Evolutionary conservation across 2,113 vertebrate species (phyloP), one percentile per base, ranked within the genome.

Genomic region (Anseranas semipalmata): DNA sequence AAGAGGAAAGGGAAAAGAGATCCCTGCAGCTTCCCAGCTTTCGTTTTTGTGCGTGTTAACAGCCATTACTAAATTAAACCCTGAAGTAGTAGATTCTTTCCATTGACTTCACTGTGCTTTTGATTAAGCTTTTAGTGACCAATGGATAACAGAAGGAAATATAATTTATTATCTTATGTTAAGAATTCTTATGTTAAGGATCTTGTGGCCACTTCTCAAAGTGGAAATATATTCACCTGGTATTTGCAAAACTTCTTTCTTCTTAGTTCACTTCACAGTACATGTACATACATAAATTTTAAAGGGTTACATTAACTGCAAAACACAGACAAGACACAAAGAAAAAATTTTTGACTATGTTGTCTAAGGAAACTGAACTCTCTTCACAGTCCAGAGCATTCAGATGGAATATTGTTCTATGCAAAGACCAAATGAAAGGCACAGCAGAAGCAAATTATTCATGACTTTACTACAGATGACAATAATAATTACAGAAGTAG

Each of bases 381-480:
- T 18, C 10, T 72, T 27, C 45, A 74, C 21, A 87, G 45, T 48
- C 33, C 35, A 45, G 8, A 85, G 16, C 6, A 45, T 53, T 82
- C 35, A 10, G 2, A 11, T 0, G 0, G n/a, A 82, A 59, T 53
- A 82, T 9, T 15, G 2, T 48, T 65, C 27, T 46, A 25, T 19
- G 27, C 33, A 60, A 85, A 91, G 14, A 72, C 17, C 2, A 15
- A 72, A 79, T n/a, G n/a, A 91, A 96, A 96, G 30, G 25, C 50
- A 67, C 4, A 58, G 27, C 9, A 81, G 46, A 71, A 92, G 17
- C 19, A 94, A 95, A 96, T 85, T 65, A 74, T 33, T 85, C 56
- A 71, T 87, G 8, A 45, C 43, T 87, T 90, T 77, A 88, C 33
- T 45, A 70, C 56, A 17, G 59, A 37, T 76, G 59, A 71, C 19